A percentile compares a stretch with the other conserved stretches of the same genome.
phyloP scores from a whole-genome alignment of 1,140 invertebrate genomes.

The Cheumatopsyche charites region DNA sequence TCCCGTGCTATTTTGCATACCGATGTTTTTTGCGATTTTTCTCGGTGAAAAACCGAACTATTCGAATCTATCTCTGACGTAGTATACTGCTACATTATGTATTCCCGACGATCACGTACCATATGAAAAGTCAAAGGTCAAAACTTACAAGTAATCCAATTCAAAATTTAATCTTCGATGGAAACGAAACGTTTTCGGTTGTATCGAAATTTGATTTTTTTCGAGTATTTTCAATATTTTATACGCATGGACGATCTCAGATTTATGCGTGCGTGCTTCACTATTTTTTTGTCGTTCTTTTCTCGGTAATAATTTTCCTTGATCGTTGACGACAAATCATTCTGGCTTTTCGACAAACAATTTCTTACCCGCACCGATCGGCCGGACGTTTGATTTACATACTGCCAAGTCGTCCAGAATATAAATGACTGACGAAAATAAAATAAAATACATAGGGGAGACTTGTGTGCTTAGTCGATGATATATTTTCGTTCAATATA shows the following conservation, averaged over 20 bases:
- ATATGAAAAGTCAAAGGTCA: too few species aligned
- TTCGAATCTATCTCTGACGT: background rate
- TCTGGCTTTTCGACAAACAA: constrained; percentile 42
- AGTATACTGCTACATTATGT: background rate
- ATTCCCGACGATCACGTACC: too few species aligned
- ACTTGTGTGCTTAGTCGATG: background rate
- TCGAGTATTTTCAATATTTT: background rate
- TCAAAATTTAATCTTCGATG: too few species aligned
- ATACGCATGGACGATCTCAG: background rate
- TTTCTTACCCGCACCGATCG: constrained; percentile 42
- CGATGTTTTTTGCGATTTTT: background rate
- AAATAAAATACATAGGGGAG: background rate
- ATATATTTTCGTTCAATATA: background rate
- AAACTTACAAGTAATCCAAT: too few species aligned
- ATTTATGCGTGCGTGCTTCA: constrained; percentile 31
- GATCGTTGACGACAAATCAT: constrained; percentile 42
- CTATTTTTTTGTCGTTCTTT: constrained; percentile 14
- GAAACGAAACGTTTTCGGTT: too few species aligned
- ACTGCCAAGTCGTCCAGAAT: constrained; percentile 36
- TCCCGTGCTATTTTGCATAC: constrained; percentile 5
- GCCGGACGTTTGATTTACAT: constrained; percentile 47
- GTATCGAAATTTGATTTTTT: too few species aligned
- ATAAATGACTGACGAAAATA: constrained; percentile 42
- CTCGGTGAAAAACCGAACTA: constrained; percentile 1
- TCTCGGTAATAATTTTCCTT: background rate